phyloP scores from a whole-genome alignment of 2,797 vertebrate species.

The Catamblyrhynchus diadema region DNA sequence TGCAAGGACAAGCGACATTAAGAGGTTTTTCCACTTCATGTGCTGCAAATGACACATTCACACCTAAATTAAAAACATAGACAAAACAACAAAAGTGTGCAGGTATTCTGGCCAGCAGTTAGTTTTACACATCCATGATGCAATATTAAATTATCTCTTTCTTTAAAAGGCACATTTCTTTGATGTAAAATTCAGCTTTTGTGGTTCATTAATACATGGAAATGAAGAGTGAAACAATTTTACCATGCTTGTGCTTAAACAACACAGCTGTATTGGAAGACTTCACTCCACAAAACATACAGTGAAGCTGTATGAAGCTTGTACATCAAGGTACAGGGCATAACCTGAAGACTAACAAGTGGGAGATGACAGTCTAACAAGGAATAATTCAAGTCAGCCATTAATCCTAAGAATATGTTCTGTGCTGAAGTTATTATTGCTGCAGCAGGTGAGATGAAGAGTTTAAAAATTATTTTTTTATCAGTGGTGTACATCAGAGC shows the following conservation, averaged over 20 bases:
- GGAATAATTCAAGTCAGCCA: background rate
- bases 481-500: background rate
- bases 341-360: background rate
- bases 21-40: background rate
- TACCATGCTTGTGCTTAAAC: constrained; percentile 47
- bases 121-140: background rate
- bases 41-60: constrained; percentile 10
- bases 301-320: background rate
- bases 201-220: constrained; percentile 15
- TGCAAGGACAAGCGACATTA: background rate
- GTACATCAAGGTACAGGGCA: background rate
- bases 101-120: constrained; percentile 46
- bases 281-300: background rate
- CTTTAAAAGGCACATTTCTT: constrained; percentile 72
- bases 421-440: constrained; percentile 33
- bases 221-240: constrained; percentile 35
- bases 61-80: background rate
- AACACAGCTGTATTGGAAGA: constrained; percentile 42
- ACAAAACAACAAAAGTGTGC: constrained; percentile 8
- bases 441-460: background rate
- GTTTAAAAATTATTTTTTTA: background rate
- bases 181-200: constrained; percentile 20
- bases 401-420: background rate
- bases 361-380: background rate
- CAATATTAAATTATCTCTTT: constrained; percentile 7